Conservation (phyloP, 2,888 invertebrate genomes). For the Desoria tigrina region DNA sequence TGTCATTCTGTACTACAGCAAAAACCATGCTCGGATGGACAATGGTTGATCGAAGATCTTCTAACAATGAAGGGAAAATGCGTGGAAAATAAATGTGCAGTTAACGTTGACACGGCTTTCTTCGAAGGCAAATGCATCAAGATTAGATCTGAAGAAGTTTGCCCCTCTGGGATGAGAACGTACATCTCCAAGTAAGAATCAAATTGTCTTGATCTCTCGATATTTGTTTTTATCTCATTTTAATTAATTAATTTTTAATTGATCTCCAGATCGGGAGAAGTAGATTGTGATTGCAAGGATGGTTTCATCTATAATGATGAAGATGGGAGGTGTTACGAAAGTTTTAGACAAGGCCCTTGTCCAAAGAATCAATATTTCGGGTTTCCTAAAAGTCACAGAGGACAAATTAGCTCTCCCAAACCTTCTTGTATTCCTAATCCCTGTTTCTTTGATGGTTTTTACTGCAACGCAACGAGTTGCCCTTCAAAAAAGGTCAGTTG, state of each 20-base stretch:
- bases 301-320: conserved; percentile 32
- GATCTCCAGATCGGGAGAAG: conserved; percentile 29
- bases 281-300: conserved; percentile 44
- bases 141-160: conserved; percentile 8
- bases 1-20: conserved; percentile 37
- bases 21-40: conserved; percentile 30
- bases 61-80: conserved; percentile 31
- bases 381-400: too few species aligned
- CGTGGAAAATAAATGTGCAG: conserved; percentile 24
- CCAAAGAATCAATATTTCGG: conserved; percentile 20
- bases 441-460: conserved; percentile 37
- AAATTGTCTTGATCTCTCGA: too few species aligned
- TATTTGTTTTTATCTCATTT: too few species aligned
- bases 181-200: conserved; percentile 15
- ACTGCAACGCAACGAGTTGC: conserved; percentile 43
- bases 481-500: conserved; percentile 26
- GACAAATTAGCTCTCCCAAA: too few species aligned
- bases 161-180: conserved; percentile 39
- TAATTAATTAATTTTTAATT: neutral
- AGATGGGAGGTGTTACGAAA: conserved; percentile 40
- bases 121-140: neutral
- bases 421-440: conserved; percentile 38
- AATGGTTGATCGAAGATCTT: conserved; percentile 46
- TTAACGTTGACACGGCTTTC: neutral
- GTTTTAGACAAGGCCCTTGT: conserved; percentile 44